phyloP scores from a whole-genome alignment of 2,797 vertebrate species.

The Alcedo quadribrachys region DNA sequence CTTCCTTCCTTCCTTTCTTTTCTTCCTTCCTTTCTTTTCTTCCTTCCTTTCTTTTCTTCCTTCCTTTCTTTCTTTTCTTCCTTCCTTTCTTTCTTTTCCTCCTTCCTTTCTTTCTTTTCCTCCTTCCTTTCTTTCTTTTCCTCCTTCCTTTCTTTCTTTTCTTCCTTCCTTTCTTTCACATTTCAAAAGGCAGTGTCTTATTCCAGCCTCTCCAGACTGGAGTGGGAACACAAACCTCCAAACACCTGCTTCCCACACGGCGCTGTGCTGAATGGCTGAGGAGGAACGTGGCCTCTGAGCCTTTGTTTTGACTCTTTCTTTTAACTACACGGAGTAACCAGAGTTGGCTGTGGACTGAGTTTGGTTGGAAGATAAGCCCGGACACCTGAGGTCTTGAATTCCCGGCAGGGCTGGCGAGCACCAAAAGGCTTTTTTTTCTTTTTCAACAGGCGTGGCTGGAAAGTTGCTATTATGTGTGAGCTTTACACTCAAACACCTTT shows the following conservation, averaged over 20 bases:
- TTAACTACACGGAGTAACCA: conserved; percentile 20
- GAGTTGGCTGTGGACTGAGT: conserved; percentile 45
- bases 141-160: no score
- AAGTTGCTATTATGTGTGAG: conserved; percentile 49
- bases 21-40: no score
- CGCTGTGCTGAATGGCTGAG: neutral
- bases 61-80: no score
- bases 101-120: no score
- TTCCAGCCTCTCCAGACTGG: conserved; percentile 20
- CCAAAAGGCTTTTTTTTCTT: conserved; percentile 16
- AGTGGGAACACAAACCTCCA: neutral
- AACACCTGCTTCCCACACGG: conserved; percentile 44
- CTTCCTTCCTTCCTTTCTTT: no score
- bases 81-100: no score
- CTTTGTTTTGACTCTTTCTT: conserved; percentile 61
- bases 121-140: no score
- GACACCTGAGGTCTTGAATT: conserved; percentile 66
- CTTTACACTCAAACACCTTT: conserved; percentile 71
- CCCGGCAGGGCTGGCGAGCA: conserved; percentile 14
- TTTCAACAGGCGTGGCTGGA: neutral
- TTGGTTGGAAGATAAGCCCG: conserved; percentile 37
- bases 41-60: no score
- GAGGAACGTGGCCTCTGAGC: neutral
- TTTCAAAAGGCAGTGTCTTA: conserved; percentile 18
- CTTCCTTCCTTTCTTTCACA: neutral